Conservation (phyloP, 2,797 vertebrate species). For the Onychomys torridus region DNA sequence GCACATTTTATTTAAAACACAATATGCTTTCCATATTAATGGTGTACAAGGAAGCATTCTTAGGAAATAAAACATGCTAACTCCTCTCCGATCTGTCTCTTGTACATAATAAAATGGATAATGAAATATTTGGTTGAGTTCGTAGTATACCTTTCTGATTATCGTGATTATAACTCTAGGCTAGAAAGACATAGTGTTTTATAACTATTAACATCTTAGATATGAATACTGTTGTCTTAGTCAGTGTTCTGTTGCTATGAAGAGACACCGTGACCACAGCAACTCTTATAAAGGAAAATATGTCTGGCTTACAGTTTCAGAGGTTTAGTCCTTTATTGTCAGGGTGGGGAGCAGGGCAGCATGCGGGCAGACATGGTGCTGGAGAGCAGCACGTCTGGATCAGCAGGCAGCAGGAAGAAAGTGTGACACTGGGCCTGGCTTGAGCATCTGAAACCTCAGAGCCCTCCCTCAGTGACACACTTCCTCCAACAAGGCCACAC, state of each 20-base stretch:
- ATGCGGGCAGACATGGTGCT: too few relatives aligned
- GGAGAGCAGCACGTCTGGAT: not conserved
- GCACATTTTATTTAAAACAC: conserved; percentile 39
- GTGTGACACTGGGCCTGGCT: not conserved
- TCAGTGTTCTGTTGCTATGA: not conserved
- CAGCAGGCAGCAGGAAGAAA: not conserved
- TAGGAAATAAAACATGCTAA: conserved; percentile 41
- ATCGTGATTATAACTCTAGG: conserved; percentile 45
- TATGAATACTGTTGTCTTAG: not conserved
- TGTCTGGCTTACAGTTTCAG: not conserved
- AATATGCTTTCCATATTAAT: not conserved
- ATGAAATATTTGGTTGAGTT: not conserved
- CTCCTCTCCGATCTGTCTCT: not conserved
- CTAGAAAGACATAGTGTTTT: not conserved
- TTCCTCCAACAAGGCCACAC: not conserved
- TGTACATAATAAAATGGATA: conserved; percentile 2
- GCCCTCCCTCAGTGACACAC: not conserved
- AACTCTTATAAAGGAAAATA: not conserved
- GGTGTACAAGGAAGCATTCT: not conserved
- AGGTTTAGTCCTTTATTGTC: not conserved
- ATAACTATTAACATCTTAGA: conserved; percentile 21
- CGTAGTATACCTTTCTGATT: conserved; percentile 18
- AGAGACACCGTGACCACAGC: not conserved
- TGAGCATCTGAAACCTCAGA: not conserved
- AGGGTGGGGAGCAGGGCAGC: too few relatives aligned